Evolutionary conservation across 2,888 invertebrate genomes (phyloP).

Genomic region (Dastarcus helophoroides): DNA sequence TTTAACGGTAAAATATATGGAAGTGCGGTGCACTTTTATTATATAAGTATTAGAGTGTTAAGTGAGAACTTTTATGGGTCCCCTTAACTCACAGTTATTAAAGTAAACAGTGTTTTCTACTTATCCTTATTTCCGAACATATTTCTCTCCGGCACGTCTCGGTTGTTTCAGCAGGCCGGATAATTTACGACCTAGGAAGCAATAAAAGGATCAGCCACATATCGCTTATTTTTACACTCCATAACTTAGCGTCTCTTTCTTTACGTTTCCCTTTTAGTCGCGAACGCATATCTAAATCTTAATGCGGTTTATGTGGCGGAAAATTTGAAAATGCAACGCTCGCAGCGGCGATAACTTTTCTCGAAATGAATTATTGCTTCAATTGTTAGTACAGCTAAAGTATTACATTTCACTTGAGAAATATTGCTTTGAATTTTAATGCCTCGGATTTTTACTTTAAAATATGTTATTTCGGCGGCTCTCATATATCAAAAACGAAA

Average conservation of each 20-base stretch:
- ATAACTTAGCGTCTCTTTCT: slow-evolving; percentile 32
- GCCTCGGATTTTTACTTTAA: slow-evolving; percentile 1
- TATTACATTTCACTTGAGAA: slow-evolving; percentile 8
- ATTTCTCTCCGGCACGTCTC: slow-evolving; percentile 22
- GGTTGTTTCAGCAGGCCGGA: slow-evolving; percentile 20
- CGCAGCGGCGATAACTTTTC: slow-evolving; percentile 20
- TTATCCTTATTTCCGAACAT: slow-evolving; percentile 17
- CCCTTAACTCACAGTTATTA: no score
- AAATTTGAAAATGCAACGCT: slow-evolving; percentile 31
- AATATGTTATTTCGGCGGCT: slow-evolving; percentile 1
- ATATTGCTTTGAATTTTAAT: slow-evolving; percentile 8
- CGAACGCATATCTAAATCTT: slow-evolving; percentile 28
- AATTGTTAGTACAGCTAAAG: slow-evolving; percentile 8
- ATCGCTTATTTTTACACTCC: slow-evolving; percentile 35
- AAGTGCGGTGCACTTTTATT: no score
- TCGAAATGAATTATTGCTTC: slow-evolving; percentile 24
- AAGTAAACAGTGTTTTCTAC: slow-evolving; percentile 17
- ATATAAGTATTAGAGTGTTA: no score
- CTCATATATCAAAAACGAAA: not conserved
- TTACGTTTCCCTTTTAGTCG: no score
- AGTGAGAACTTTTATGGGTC: no score
- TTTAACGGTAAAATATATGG: no score
- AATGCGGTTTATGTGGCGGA: slow-evolving; percentile 32
- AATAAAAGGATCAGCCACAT: slow-evolving; percentile 35
- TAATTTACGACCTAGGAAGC: slow-evolving; percentile 30